Base-by-base conservation (phyloP, 2,113 vertebrate species). In the Barbus barbus region DNA sequence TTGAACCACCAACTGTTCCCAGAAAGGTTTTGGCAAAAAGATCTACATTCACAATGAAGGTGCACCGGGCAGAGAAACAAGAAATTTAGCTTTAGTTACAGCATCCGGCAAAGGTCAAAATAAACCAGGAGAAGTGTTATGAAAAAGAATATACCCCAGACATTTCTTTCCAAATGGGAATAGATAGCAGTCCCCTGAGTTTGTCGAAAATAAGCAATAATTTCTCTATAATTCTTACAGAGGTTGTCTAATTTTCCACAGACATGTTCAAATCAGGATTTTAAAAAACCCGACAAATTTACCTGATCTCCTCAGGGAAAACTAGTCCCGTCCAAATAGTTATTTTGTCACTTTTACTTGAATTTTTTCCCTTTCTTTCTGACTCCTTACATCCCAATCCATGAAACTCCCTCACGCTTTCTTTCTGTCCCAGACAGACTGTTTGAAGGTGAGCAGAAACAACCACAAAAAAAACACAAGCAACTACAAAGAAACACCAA, bases 401-500 rank as follows among this genome's bases (percentile, higher is more conserved):
- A 76, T 20, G 26, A 18, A 76, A 76, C 38, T 46, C 36, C 16
- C 12, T n/a, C 14, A 41, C 8, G 31, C 28, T 58, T 4, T 12
- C 51, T 44, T 26, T 78, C 71, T 65, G 56, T 14, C 60, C 9
- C 24, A 82, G 16, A 44, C 38, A 33, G 24, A 3, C 41, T 82
- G 18, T 41, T 20, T 51, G 24, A 77, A 20, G 80, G 31, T 28
- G 53, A 71, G 22, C 22, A 84, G 3, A 18, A 58, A 58, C 53
- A 82, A 83, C 33, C 41, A 79, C 5, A 9, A 41, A 41, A 41
- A 41, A 11, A 41, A 41, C 9, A 41, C 73, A 74, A 85, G 73
- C 44, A 61, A 61, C 28, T 61, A 79, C 67, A 72, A 85, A 82
- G 24, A 82, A 67, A 63, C 33, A 65, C 44, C 24, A 69, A 69